phyloP scores from a whole-genome alignment of 2,797 vertebrate genomes.

The Acipenser transmontanus region DNA sequence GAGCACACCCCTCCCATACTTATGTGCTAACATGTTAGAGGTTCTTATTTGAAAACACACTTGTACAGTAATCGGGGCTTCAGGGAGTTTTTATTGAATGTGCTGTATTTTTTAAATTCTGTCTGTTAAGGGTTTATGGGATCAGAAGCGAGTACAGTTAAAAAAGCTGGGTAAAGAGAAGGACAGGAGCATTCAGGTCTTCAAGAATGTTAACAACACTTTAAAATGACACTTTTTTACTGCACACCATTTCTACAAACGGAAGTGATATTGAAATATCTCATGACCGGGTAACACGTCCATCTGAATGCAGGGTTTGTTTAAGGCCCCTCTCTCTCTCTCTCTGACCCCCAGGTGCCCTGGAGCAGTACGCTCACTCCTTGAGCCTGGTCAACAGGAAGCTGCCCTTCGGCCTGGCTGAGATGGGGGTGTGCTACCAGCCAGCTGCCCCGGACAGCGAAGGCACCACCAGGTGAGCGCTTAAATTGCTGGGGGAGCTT shows the following conservation, averaged over 20 bases:
- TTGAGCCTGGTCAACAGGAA: slow-evolving; percentile 75
- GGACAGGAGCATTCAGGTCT: neutral
- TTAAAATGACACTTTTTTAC: neutral
- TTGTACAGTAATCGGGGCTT: too few relatives aligned
- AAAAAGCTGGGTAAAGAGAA: too few relatives aligned
- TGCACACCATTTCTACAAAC: neutral
- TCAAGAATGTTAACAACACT: neutral
- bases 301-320: neutral
- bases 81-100: too few relatives aligned
- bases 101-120: too few relatives aligned
- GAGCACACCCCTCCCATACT: too few relatives aligned
- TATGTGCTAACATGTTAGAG: too few relatives aligned
- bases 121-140: too few relatives aligned
- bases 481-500: neutral
- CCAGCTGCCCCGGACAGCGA: slow-evolving; percentile 28
- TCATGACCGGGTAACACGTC: too few relatives aligned
- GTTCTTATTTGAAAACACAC: too few relatives aligned
- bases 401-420: slow-evolving; percentile 84
- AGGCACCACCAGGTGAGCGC: slow-evolving; percentile 51
- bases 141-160: too few relatives aligned
- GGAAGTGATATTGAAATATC: too few relatives aligned
- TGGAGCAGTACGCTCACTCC: slow-evolving; percentile 67
- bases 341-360: slow-evolving; percentile 58
- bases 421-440: slow-evolving; percentile 78
- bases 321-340: too few relatives aligned